Evolutionary conservation across 2,888 invertebrate genomes (phyloP).

Genomic region (Drosophila meridiana): DNA sequence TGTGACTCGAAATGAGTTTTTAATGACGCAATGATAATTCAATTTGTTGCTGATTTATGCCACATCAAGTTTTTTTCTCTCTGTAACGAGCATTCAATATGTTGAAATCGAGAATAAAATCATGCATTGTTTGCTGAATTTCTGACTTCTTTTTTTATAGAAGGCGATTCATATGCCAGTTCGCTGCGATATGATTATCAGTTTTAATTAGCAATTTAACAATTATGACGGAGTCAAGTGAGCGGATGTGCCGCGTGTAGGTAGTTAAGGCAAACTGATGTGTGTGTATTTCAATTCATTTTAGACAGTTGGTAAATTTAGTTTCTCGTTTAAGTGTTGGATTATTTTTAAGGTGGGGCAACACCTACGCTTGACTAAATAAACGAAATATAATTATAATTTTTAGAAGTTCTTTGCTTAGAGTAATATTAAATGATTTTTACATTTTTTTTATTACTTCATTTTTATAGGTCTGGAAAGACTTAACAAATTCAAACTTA

Average conservation of each 20-base stretch:
- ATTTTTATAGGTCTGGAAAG: too few species aligned
- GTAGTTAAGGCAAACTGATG: neutral
- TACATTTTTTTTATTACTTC: too few species aligned
- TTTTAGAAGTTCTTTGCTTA: neutral
- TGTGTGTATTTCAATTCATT: neutral
- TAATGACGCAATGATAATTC: slow-evolving; percentile 81
- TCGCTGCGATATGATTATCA: slow-evolving; percentile 16
- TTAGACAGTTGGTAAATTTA: neutral
- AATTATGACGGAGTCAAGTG: neutral
- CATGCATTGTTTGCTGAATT: slow-evolving; percentile 41
- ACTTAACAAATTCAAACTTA: too few species aligned
- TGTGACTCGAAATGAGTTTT: slow-evolving; percentile 70
- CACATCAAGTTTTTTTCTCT: slow-evolving; percentile 39
- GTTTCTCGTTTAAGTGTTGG: neutral
- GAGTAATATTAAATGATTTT: neutral
- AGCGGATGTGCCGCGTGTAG: slow-evolving; percentile 21
- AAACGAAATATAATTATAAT: neutral
- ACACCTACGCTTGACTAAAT: neutral
- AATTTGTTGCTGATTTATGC: slow-evolving; percentile 80
- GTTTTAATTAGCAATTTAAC: slow-evolving; percentile 32
- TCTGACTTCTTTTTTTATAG: slow-evolving; percentile 10
- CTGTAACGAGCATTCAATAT: slow-evolving; percentile 71
- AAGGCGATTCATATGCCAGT: slow-evolving; percentile 12
- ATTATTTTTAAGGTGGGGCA: neutral
- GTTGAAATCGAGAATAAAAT: slow-evolving; percentile 65